Evolutionary conservation across 2,888 invertebrate genomes (phyloP).

Genomic region (Erebia aethiops): DNA sequence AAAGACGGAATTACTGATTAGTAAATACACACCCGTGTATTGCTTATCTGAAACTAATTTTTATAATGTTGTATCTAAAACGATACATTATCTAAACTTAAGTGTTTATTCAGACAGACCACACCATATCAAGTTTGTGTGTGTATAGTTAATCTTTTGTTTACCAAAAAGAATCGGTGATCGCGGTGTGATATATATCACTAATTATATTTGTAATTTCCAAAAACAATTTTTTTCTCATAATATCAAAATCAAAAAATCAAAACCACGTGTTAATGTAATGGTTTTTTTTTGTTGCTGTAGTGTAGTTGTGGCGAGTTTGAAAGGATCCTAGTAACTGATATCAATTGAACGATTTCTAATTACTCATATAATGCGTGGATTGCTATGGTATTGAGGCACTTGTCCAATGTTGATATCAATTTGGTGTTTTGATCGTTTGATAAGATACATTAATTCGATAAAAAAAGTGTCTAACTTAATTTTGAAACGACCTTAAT

Average conservation of each 20-base stretch:
- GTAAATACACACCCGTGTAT: background rate
- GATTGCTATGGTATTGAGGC: constrained; percentile 23
- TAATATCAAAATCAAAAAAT: too few species aligned
- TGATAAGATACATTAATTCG: constrained; percentile 31
- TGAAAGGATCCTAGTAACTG: background rate
- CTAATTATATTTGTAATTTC: too few species aligned
- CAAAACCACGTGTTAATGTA: too few species aligned
- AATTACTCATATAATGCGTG: constrained; percentile 28
- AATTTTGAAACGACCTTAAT: background rate
- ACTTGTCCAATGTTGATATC: constrained; percentile 29
- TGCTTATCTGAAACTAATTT: constrained; percentile 18
- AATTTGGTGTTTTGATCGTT: constrained; percentile 30
- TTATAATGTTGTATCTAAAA: constrained; percentile 4
- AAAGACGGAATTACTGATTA: background rate
- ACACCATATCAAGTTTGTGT: too few species aligned
- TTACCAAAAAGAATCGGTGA: too few species aligned
- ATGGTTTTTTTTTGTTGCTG: too few species aligned
- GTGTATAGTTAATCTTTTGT: too few species aligned
- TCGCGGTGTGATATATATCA: too few species aligned
- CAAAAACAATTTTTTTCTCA: too few species aligned
- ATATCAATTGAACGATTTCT: constrained; percentile 29
- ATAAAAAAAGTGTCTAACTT: constrained; percentile 8
- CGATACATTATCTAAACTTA: constrained; percentile 16
- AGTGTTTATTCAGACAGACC: too few species aligned
- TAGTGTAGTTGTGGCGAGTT: too few species aligned